phyloP scores from a whole-genome alignment of 2,797 vertebrate species.

The Austrolebias charrua region DNA sequence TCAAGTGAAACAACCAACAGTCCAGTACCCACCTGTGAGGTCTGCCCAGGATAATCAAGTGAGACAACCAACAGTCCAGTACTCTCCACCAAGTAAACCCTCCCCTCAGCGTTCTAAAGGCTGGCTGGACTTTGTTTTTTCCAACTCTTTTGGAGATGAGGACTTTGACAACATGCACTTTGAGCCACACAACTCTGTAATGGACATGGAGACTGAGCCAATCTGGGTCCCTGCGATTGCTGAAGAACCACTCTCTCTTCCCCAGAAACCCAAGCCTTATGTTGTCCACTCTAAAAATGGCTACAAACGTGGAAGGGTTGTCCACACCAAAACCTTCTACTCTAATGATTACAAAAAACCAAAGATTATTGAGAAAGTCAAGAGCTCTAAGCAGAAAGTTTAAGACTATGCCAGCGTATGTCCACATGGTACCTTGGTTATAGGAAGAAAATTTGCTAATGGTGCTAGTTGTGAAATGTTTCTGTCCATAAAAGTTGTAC shows the following conservation, averaged over 20 bases:
- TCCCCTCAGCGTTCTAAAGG: not conserved
- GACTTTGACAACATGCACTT: not conserved
- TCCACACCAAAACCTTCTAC: not conserved
- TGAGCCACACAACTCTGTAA: not conserved
- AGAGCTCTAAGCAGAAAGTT: too few relatives aligned
- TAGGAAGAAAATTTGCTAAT: too few relatives aligned
- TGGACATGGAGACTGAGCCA: not conserved
- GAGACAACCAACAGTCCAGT: too few relatives aligned
- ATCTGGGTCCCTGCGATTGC: not conserved
- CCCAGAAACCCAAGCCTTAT: not conserved
- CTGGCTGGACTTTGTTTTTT: too few relatives aligned
- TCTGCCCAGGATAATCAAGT: too few relatives aligned
- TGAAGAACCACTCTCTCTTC: not conserved
- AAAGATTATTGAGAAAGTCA: not conserved
- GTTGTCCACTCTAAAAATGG: slow-evolving; percentile 13
- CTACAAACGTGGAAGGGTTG: not conserved
- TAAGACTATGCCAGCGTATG: not conserved
- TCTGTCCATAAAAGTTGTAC: too few relatives aligned
- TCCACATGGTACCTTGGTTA: not conserved
- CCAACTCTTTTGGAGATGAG: not conserved
- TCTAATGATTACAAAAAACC: not conserved
- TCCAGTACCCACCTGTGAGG: too few relatives aligned
- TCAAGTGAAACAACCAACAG: too few relatives aligned
- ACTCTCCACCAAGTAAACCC: not conserved
- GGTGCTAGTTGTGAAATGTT: too few relatives aligned